These are phyloP conservation scores for Gymnopithys bicolor DNA, from an alignment of 2,797 vertebrate genomes.

Conservation along the genomic window DNA sequence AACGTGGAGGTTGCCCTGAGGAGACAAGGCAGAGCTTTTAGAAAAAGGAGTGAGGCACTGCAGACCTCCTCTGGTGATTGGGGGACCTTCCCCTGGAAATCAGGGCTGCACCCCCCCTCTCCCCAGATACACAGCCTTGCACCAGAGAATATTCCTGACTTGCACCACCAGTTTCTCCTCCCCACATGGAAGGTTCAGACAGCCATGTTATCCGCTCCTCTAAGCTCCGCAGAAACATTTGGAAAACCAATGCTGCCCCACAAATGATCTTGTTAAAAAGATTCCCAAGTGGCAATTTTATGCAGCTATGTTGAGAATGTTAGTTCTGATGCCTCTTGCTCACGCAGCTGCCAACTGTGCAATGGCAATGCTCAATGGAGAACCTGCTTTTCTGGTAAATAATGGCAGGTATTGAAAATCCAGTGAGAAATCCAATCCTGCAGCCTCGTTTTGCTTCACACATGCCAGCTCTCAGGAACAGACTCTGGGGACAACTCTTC, in stretches of 20 bases:
- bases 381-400: background rate
- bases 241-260: background rate
- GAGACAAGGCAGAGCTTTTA: background rate
- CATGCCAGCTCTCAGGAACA: background rate
- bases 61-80: background rate
- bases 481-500: background rate
- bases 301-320: background rate
- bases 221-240: background rate
- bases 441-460: background rate
- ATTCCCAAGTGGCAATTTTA: background rate
- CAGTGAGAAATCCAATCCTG: background rate
- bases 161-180: background rate
- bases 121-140: background rate
- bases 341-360: background rate
- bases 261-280: background rate
- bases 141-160: background rate
- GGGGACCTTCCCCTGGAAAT: background rate
- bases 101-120: background rate
- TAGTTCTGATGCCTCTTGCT: background rate
- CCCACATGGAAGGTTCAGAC: background rate
- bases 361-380: background rate
- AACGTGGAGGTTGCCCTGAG: rapidly evolving
- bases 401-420: background rate
- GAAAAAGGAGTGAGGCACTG: background rate
- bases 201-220: background rate